phyloP scores from a whole-genome alignment of 2,113 vertebrate species.

The Drymodes brunneopygia region DNA sequence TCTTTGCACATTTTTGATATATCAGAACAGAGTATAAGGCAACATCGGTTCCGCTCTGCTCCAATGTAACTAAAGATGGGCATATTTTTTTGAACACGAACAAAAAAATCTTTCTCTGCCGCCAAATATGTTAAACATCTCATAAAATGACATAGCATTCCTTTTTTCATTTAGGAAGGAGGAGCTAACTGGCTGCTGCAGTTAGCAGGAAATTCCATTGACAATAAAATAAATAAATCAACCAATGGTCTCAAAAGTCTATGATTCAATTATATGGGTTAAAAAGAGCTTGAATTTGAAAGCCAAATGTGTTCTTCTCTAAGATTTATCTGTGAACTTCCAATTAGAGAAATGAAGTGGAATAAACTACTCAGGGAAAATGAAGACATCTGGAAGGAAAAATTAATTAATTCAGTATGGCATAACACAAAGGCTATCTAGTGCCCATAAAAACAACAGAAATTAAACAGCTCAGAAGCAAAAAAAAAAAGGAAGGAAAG shows the following conservation, averaged over 20 bases:
- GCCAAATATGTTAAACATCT: conserved; percentile 26
- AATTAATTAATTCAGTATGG: conserved; percentile 31
- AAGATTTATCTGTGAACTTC: conserved; percentile 28
- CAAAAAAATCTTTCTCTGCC: neutral
- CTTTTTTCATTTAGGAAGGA: neutral
- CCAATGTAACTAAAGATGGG: neutral
- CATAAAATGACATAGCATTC: conserved; percentile 17
- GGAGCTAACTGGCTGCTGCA: neutral
- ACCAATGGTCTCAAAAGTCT: conserved; percentile 18
- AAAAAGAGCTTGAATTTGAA: conserved; percentile 21
- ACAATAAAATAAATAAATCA: conserved; percentile 40
- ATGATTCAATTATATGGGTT: conserved; percentile 33
- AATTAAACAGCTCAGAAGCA: neutral
- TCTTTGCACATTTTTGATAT: neutral
- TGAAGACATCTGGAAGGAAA: conserved; percentile 30
- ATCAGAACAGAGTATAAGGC: neutral
- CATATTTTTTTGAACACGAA: neutral
- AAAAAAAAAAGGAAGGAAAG: neutral
- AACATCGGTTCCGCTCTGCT: neutral
- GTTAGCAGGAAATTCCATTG: conserved; percentile 49
- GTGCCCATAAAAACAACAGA: neutral
- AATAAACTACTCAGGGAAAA: conserved; percentile 35
- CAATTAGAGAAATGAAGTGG: conserved; percentile 37
- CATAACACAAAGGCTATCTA: neutral
- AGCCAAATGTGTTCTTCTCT: neutral